These are phyloP conservation scores for Cossypha caffra DNA, from an alignment of 2,797 vertebrate genomes.

Conservation along the genomic window DNA sequence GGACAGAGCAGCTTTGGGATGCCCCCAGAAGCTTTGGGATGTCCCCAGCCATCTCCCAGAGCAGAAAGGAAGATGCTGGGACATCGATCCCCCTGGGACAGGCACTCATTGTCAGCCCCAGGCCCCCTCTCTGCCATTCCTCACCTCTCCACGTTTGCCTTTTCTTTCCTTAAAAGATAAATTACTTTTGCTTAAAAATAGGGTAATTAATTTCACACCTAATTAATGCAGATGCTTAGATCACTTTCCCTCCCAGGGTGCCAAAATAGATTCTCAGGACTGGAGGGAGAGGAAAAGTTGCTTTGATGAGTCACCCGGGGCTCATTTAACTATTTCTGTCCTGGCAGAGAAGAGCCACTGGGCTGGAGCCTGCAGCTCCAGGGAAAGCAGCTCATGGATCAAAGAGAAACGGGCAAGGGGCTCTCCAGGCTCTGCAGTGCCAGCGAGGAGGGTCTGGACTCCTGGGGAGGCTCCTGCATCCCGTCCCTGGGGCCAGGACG, in stretches of 20 bases:
- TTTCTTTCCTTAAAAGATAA: conserved; percentile 9
- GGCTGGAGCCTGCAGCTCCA: background rate
- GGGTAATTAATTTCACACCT: conserved; percentile 68
- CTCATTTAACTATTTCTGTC: conserved; percentile 42
- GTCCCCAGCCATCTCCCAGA: background rate
- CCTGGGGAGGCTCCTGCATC: background rate
- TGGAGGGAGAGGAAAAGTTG: conserved; percentile 52
- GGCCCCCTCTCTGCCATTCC: background rate
- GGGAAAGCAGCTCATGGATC: background rate
- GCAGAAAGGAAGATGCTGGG: background rate
- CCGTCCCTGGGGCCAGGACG: background rate
- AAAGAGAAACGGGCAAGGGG: background rate
- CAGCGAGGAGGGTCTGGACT: background rate
- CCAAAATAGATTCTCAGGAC: conserved; percentile 55
- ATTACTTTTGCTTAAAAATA: conserved; percentile 48
- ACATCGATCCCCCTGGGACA: background rate
- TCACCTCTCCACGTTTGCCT: background rate
- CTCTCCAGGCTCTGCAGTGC: background rate
- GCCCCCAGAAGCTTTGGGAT: background rate
- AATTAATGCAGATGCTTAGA: conserved; percentile 61
- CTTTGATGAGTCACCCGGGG: conserved; percentile 54
- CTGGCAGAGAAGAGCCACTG: background rate
- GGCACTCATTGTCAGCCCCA: background rate
- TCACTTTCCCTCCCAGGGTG: conserved; percentile 29
- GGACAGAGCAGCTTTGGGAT: background rate